Base-by-base conservation (phyloP, 2,113 vertebrate genomes). In the Aegotheles bennettii region DNA sequence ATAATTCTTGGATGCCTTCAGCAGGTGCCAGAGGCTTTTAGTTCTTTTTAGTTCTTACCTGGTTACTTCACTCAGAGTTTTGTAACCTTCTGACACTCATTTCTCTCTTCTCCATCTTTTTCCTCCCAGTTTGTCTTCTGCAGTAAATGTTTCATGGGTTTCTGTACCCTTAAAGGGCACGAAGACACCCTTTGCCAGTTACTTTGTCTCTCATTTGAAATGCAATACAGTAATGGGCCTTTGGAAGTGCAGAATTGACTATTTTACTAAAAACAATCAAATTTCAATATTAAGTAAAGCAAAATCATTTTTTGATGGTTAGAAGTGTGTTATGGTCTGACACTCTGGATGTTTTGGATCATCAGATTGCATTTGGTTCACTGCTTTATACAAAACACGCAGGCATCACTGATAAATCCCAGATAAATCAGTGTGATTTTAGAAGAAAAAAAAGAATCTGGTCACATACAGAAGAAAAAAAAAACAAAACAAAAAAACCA, bases 81-180 rank as follows among this genome's bases (percentile, higher is more conserved):
- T 40, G 8, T 24, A 36, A 45, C 12, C 5, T 83, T 74, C 10
- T n/a, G 28, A 9, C 2, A 1, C 6, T 0, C 5, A 1, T 3
- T 48, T 83, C 9, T 89, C 11, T n/a, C 31, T 45, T 16, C 8
- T 20, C 1, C 3, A 8, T 21, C 16, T 56, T 43, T 42, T 51
- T 51, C 26, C 31, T 29, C 8, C 7, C 9, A 6, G 7, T 63
- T 63, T 63, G 6, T 40, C 12, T 51, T 65, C 20, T 69, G 33
- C 15, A 29, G 16, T 43, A 83, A 67, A 45, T 12, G 2, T 33
- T 89, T 71, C 13, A 35, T 57, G 31, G 6, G 6, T 20, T 75
- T 82, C 35, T 79, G 8, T 61, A 9, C 8, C 56, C 33, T 40
- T 7, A 21, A 40, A 60, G 4, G 16, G 21, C 1, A 9, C 20